Evolutionary conservation across 2,888 invertebrate genomes (phyloP).

Genomic region (Lucinisca nassula): DNA sequence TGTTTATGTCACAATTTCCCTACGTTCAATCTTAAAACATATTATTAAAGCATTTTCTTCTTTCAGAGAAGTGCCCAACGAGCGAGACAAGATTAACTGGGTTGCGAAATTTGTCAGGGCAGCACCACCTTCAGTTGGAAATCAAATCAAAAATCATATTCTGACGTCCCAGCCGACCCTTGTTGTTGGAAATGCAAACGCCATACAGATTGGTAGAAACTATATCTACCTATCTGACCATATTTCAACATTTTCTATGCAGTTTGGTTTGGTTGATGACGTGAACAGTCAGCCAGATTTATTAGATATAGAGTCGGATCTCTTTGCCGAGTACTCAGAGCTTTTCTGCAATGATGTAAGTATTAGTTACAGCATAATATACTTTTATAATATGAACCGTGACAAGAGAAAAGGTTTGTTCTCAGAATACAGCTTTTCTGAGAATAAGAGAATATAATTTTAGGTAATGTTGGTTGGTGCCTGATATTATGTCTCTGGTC

Average conservation of each 20-base stretch:
- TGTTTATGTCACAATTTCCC: too few relatives aligned
- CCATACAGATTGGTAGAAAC: not conserved
- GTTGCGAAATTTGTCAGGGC: not conserved
- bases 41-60: too few relatives aligned
- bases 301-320: constrained; percentile 43
- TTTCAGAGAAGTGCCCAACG: not conserved
- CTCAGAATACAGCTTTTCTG: too few relatives aligned
- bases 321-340: constrained; percentile 37
- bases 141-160: not conserved
- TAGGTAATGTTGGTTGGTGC: too few relatives aligned
- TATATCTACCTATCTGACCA: not conserved
- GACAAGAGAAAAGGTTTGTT: too few relatives aligned
- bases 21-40: too few relatives aligned
- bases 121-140: not conserved
- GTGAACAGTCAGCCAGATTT: constrained; percentile 37
- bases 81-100: not conserved
- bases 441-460: too few relatives aligned
- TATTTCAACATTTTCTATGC: not conserved
- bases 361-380: too few relatives aligned
- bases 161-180: not conserved
- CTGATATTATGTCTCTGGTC: too few relatives aligned
- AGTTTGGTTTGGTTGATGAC: constrained; percentile 40
- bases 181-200: not conserved
- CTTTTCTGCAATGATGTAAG: constrained; percentile 72
- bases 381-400: too few relatives aligned